Evolutionary conservation across 2,113 vertebrate genomes (phyloP).

Genomic region (Cyrtonyx montezumae): DNA sequence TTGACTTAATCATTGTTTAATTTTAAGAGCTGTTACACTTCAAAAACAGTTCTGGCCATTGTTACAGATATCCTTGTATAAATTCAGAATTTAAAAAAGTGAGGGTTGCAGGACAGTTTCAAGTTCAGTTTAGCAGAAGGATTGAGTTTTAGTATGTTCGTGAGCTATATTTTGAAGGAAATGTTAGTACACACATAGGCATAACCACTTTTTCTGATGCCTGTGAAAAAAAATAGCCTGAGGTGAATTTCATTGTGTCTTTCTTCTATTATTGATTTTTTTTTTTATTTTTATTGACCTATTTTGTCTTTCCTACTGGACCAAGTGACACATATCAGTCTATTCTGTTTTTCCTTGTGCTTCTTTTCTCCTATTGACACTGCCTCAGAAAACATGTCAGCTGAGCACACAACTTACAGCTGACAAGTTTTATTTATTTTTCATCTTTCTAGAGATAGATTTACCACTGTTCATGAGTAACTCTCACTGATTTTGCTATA

Average conservation of each 20-base stretch:
- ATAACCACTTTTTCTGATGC: neutral
- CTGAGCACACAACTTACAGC: neutral
- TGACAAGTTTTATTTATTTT: neutral
- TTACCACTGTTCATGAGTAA: neutral
- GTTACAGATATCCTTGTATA: no score
- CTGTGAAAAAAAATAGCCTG: neutral
- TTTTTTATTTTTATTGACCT: neutral
- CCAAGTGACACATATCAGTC: neutral
- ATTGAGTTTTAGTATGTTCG: neutral
- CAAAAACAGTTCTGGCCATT: no score
- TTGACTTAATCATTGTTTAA: no score
- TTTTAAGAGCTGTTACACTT: no score
- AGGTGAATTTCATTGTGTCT: neutral
- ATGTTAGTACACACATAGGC: neutral
- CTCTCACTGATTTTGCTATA: neutral
- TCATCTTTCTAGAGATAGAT: neutral
- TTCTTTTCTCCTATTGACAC: neutral
- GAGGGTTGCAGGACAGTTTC: no score
- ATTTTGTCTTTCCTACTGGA: neutral
- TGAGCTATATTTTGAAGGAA: neutral
- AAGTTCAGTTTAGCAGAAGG: no score
- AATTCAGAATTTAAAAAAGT: no score
- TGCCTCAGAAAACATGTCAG: neutral
- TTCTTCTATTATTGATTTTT: neutral
- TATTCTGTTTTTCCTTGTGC: neutral